Evolutionary conservation across 2,797 vertebrate genomes (phyloP).

Genomic region (Aratinga solstitialis): DNA sequence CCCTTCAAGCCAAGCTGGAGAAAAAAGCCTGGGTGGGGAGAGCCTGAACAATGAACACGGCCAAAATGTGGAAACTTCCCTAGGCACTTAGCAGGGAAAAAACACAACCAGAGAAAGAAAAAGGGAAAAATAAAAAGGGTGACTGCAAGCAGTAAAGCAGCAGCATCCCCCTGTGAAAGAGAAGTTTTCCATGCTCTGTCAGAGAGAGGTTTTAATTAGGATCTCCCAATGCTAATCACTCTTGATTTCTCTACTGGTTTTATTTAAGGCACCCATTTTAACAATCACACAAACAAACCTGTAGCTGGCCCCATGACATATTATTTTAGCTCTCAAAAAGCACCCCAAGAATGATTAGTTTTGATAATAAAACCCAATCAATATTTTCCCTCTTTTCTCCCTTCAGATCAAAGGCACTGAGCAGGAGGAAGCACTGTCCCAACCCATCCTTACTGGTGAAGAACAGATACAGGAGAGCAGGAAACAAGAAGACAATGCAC

Average conservation of each 20-base stretch:
- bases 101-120: neutral
- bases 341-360: slow-evolving; percentile 22
- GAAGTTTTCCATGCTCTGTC: neutral
- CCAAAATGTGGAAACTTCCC: neutral
- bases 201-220: neutral
- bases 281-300: neutral
- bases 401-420: neutral
- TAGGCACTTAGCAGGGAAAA: neutral
- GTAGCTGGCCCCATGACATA: neutral
- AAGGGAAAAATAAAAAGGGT: neutral
- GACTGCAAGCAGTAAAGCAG: neutral
- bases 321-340: slow-evolving; percentile 11
- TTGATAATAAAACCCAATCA: neutral
- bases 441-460: neutral
- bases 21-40: slow-evolving; percentile 5
- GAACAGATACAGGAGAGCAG: neutral
- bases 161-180: neutral
- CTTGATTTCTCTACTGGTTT: neutral
- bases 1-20: slow-evolving; percentile 17
- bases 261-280: neutral
- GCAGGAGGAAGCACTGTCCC: neutral
- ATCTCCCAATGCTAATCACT: neutral
- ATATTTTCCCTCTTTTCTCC: neutral
- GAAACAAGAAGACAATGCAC: slow-evolving; percentile 54
- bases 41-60: slow-evolving; percentile 13